Evolutionary conservation across 2,113 vertebrate genomes (phyloP), one percentile per base, ranked within the genome.

Genomic region (Sardina pilchardus): DNA sequence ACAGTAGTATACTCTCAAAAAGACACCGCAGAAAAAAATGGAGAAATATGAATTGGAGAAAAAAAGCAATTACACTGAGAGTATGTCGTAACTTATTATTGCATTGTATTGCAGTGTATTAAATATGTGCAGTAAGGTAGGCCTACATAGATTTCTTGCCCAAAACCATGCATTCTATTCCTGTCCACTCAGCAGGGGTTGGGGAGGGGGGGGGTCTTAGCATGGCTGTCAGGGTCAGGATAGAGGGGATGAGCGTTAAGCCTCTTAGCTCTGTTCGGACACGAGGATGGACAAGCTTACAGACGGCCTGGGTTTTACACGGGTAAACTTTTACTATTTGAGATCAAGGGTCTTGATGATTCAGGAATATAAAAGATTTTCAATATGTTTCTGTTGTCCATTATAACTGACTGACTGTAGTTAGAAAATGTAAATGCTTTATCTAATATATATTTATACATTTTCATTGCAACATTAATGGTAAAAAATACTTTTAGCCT

Each of bases 181-280:
- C 6, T 12, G 59, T 30, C 26, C 8, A 67, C n/a, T 30, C 59
- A 10, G 26, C 59, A 67, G 59, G 59, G n/a, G 59, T 3, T 59
- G 0, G 19, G 53, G 50, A 1, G 19, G 56, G 47, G 10, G 43
- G 36, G 43, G 43, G 44, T 39, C 42, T 86, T 59, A 6, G 26
- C 30, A 44, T 83, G 19, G 21, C 39, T 75, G 59, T 50, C 53
- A 36, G 43, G 43, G 81, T 82, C 39, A 44, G 81, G 87, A 90
- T 88, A 85, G 43, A 92, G 87, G 91, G 89, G 92, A 91, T 93
- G 90, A 91, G 89, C 84, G 78, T 84, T 94, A 94, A 94, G 92
- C 94, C 91, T 93, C 91, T 94, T 94, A 92, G 84, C 87, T 91
- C 90, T 88, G 71, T 89, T 90, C 90, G 89, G 82, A 93, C 86